Conservation (phyloP, 2,113 vertebrate genomes). For the Chloropsis cyanopogon region DNA sequence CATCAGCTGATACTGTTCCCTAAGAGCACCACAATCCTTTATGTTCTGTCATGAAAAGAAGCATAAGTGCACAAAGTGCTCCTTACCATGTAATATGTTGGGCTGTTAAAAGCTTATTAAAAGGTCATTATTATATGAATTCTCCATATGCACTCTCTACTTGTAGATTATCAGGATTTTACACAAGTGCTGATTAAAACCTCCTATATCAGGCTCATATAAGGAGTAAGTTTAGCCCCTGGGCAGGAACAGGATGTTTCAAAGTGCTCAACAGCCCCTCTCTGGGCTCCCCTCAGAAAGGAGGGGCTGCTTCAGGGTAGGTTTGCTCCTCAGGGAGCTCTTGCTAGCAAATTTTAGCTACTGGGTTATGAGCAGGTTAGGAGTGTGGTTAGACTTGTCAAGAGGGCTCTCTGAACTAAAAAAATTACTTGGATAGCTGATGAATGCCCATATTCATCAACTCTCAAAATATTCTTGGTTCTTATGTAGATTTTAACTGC, state of each 20-base stretch:
- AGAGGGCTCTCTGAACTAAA: not conserved
- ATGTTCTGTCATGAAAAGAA: not conserved
- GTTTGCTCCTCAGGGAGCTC: not conserved
- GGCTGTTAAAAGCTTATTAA: not conserved
- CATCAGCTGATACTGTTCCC: not conserved
- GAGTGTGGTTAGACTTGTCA: not conserved
- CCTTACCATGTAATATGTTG: not conserved
- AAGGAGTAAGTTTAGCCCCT: not conserved
- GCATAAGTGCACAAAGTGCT: accelerated
- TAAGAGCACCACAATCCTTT: not conserved
- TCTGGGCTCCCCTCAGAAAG: not conserved
- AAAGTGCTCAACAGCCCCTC: not conserved
- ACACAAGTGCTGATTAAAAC: not conserved
- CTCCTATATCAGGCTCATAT: not conserved
- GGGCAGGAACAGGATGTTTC: not conserved
- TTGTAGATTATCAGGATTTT: not conserved
- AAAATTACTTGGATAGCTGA: not conserved
- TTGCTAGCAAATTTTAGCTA: not conserved
- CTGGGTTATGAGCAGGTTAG: not conserved
- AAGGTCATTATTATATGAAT: not conserved
- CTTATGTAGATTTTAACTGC: not conserved
- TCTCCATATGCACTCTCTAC: not conserved
- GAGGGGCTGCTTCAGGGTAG: not conserved
- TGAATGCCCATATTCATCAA: not conserved
- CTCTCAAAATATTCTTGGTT: not conserved